Evolutionary conservation across 37 sponge, comb jelly and placozoan species (phyloP).

Genomic region (Petrosia ficiformis): DNA sequence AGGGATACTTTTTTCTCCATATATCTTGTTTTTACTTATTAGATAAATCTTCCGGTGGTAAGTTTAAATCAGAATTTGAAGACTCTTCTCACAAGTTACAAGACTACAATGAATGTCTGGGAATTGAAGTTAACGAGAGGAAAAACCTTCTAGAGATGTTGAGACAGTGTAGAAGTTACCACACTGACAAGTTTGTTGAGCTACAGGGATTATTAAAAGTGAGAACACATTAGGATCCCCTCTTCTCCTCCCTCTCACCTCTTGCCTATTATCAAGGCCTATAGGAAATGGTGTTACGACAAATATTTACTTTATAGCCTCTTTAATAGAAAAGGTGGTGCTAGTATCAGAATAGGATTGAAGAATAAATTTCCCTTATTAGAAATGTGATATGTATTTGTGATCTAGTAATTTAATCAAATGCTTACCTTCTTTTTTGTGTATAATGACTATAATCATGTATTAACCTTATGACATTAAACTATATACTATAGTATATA

Average conservation of each 20-base stretch:
- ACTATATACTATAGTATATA: no score
- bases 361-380: no score
- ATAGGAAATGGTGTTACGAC: no score
- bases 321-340: no score
- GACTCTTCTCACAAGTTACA: constrained; percentile 64
- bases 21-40: background rate
- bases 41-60: constrained; percentile 81
- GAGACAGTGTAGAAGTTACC: constrained; percentile 35
- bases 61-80: constrained; percentile 57
- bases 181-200: constrained; percentile 1
- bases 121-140: constrained; percentile 71
- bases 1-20: background rate
- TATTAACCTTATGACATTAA: no score
- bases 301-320: no score
- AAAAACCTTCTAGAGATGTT: constrained; percentile 61
- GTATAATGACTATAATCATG: no score
- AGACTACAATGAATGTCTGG: constrained; percentile 65
- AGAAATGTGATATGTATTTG: no score
- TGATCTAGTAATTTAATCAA: no score
- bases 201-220: constrained; percentile 25
- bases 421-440: no score
- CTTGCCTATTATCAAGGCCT: background rate
- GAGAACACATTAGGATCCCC: no score
- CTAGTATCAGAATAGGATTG: no score
- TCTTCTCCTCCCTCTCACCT: background rate